phyloP scores from a whole-genome alignment of 1,140 invertebrate species.

The Contarinia nasturtii region DNA sequence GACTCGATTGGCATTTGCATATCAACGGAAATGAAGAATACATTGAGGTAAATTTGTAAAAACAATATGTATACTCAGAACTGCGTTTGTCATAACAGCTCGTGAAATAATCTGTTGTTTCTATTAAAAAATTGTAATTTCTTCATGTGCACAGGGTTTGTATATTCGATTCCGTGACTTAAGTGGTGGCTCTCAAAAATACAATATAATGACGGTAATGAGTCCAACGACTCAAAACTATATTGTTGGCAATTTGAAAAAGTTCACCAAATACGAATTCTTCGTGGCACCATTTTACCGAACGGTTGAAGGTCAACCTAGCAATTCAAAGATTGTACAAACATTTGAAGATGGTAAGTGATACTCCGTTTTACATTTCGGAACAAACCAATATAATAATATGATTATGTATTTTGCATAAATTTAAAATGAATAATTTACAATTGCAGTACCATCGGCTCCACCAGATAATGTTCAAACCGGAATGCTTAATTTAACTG shows the following conservation, averaged over 20 bases:
- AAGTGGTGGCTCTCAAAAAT: slow-evolving; percentile 37
- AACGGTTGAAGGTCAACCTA: slow-evolving; percentile 63
- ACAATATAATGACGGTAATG: slow-evolving; percentile 48
- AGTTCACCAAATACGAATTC: slow-evolving; percentile 74
- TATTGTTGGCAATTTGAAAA: slow-evolving; percentile 51
- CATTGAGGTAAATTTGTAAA: slow-evolving; percentile 15
- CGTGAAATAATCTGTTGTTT: no score
- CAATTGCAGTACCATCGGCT: slow-evolving; percentile 45
- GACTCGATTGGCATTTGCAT: slow-evolving; percentile 65
- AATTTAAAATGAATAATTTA: no score
- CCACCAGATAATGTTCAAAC: slow-evolving; percentile 66
- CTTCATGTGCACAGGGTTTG: slow-evolving; percentile 69
- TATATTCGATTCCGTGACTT: slow-evolving; percentile 81
- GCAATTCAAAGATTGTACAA: slow-evolving; percentile 46
- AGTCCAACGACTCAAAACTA: slow-evolving; percentile 43
- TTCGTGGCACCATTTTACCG: slow-evolving; percentile 77
- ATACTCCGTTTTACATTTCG: no score
- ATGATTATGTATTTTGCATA: no score
- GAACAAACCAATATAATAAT: no score
- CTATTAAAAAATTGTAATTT: no score
- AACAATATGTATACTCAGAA: no score
- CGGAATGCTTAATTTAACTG: slow-evolving; percentile 65
- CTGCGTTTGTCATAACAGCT: no score
- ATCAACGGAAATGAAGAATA: slow-evolving; percentile 19
- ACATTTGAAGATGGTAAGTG: slow-evolving; percentile 47